These are phyloP conservation scores for Cataglyphis hispanica DNA, from an alignment of 1,140 invertebrate genomes.

Conservation along the genomic window DNA sequence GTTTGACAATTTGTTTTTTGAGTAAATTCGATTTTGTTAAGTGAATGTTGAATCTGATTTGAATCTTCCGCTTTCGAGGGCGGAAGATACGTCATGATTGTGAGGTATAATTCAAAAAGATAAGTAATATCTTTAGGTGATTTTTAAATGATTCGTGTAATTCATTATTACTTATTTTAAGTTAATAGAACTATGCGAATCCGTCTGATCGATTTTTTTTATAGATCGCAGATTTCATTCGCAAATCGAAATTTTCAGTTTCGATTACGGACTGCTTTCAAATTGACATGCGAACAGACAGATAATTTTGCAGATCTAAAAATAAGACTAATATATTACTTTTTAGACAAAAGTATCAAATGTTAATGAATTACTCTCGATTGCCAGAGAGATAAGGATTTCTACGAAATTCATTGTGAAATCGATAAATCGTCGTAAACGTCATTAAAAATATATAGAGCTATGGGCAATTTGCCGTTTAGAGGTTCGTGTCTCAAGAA, in stretches of 20 bases:
- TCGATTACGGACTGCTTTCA: background rate
- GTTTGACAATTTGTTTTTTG: too few species aligned
- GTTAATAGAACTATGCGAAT: background rate
- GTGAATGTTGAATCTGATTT: too few species aligned
- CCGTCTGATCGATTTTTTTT: background rate
- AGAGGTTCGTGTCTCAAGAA: conserved; percentile 19
- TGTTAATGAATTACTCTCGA: background rate
- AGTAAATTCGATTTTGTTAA: too few species aligned
- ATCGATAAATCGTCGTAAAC: background rate
- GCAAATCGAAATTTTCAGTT: conserved; percentile 14
- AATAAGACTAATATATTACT: background rate
- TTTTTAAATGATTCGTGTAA: too few species aligned
- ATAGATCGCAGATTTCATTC: background rate
- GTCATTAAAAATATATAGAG: background rate
- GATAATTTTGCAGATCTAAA: background rate
- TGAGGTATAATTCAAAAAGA: too few species aligned
- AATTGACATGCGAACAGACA: background rate
- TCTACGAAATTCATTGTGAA: background rate
- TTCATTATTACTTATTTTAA: background rate
- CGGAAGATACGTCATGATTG: too few species aligned
- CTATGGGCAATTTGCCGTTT: conserved; percentile 39
- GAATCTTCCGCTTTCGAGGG: too few species aligned
- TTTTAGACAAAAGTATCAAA: background rate
- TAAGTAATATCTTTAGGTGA: too few species aligned
- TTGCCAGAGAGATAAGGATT: background rate